Evolutionary conservation across 1,140 invertebrate genomes (phyloP), one percentile per base, ranked within the genome.

Genomic region (Popillia japonica): DNA sequence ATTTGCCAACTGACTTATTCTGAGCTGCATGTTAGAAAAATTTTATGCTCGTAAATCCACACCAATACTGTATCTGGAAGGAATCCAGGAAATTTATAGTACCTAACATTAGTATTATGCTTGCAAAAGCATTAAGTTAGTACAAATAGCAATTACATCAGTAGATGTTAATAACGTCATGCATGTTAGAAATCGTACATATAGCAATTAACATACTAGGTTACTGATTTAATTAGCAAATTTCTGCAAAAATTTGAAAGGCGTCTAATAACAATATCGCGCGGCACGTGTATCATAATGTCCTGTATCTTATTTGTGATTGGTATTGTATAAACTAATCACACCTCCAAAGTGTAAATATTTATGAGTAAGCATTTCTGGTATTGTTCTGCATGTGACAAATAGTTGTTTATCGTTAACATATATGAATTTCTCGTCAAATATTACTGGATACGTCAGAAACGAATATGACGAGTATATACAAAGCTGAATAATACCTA

Each of bases 331-430:
- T 20, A 11, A 22, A 68, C 7, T 22, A 11, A 68, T 68, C 61
- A 68, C 61, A 68, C 61, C 61, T 68, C 61, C 22, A 11, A 27
- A 68, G 9, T 27, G 61, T 68, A 68, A 68, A 68, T 68, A 68
- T 68, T 68, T 68, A 68, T 9, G 61, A 34, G 27, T 34, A 34
- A 34, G 27, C 27, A 34, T 34, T 34, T 34, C 4, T 34, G 1
- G 27, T 34, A 34, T 34, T 34, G 4, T 34, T 34, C 27, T 34
- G 27, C 27, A 34, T 34, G 27, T 34, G 27, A 34, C 27, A 34
- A 34, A 1, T 34, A 34, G 27, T 34, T 34, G 27, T 34, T 34
- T 34, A 34, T 1, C 27, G 27, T 4, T 2, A 34, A 34, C 27
- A 34, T 34, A 4, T 34, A 34, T 34, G 27, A 2, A 34, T 4